Conservation (phyloP, 2,113 vertebrate species). For the Perccottus glenii region DNA sequence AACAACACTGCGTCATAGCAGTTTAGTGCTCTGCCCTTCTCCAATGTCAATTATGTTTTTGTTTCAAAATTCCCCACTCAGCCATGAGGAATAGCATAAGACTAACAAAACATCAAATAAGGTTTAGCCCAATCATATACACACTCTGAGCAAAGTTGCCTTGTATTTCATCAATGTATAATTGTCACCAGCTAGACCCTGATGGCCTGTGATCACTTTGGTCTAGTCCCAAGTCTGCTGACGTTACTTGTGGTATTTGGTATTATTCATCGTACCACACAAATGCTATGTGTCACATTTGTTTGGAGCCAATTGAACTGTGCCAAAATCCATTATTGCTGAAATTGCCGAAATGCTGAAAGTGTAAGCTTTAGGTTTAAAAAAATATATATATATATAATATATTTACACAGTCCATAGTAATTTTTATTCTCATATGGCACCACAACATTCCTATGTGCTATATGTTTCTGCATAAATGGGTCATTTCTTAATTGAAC, state of each 20-base stretch:
- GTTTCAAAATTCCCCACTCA: not conserved
- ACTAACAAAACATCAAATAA: not conserved
- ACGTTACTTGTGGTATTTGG: not conserved
- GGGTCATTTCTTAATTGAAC: not conserved
- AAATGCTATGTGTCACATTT: not conserved
- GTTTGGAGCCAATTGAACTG: not conserved
- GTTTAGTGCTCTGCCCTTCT: not conserved
- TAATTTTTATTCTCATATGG: no score
- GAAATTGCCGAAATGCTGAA: no score
- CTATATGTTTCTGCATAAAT: not conserved
- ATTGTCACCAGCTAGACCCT: not conserved
- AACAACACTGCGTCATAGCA: no score
- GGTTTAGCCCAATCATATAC: not conserved
- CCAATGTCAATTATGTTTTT: not conserved
- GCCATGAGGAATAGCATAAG: not conserved
- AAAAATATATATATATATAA: no score
- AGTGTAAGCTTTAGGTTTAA: no score
- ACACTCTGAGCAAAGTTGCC: not conserved
- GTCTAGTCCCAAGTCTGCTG: not conserved
- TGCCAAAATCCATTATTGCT: not conserved
- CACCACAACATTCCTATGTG: no score
- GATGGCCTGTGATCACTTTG: not conserved
- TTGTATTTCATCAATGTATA: not conserved
- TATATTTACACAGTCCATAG: no score
- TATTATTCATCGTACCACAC: not conserved